These are phyloP conservation scores for Danio albolineatus DNA, from an alignment of 2,797 vertebrate species.

Conservation along the genomic window DNA sequence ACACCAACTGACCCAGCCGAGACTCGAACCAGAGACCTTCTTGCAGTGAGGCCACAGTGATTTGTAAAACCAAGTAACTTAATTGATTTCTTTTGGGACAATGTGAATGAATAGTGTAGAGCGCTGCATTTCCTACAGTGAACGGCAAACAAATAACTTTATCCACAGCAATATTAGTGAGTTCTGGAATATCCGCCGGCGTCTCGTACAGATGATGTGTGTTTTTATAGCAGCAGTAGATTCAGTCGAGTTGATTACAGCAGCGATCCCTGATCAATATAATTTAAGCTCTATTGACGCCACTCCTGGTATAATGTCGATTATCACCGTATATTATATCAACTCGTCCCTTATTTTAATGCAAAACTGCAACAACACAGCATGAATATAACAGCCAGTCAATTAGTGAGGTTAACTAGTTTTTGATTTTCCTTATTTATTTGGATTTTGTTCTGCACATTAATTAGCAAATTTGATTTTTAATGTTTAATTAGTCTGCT, in stretches of 20 bases:
- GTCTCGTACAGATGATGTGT: background rate
- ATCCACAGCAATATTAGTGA: background rate
- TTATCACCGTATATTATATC: background rate
- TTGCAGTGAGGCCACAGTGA: too few relatives aligned
- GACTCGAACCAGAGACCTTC: too few relatives aligned
- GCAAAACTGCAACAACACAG: background rate
- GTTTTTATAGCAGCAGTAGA: background rate
- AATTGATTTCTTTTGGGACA: too few relatives aligned
- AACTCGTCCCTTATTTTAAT: background rate
- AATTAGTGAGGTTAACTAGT: background rate
- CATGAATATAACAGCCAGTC: background rate
- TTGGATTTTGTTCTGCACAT: too few relatives aligned
- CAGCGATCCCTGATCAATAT: background rate
- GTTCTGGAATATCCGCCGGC: slow-evolving; percentile 3
- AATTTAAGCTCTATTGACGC: background rate
- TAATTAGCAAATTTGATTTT: background rate
- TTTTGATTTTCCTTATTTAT: background rate
- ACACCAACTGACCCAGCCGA: too few relatives aligned
- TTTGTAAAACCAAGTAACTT: too few relatives aligned
- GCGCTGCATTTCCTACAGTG: too few relatives aligned
- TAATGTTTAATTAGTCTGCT: background rate
- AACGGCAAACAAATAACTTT: too few relatives aligned
- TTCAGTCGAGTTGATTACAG: background rate
- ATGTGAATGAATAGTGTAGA: too few relatives aligned
- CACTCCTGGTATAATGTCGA: background rate